Conservation (phyloP, 2,113 vertebrate genomes). For the Riparia riparia region DNA sequence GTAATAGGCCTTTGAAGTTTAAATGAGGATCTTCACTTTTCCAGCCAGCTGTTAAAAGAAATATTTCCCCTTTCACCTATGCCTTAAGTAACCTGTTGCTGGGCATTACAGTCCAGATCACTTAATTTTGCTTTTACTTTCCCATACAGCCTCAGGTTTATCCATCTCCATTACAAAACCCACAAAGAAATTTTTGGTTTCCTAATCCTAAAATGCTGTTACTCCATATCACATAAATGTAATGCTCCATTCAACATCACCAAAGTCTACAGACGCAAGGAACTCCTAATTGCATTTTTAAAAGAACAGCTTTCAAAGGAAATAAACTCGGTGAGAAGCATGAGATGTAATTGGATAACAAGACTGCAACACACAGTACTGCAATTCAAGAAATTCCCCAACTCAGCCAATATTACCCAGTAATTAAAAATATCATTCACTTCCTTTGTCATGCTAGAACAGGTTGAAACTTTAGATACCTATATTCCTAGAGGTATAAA, state of each 20-base stretch:
- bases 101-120: not conserved
- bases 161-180: slow-evolving; percentile 14
- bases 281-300: not conserved
- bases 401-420: not conserved
- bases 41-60: not conserved
- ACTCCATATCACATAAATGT: not conserved
- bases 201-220: not conserved
- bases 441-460: slow-evolving; percentile 19
- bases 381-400: not conserved
- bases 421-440: slow-evolving; percentile 51
- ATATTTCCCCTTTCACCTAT: not conserved
- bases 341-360: not conserved
- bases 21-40: slow-evolving; percentile 11
- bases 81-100: slow-evolving; percentile 3
- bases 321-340: not conserved
- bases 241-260: not conserved
- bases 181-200: slow-evolving; percentile 16
- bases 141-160: slow-evolving; percentile 18
- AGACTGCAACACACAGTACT: not conserved
- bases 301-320: not conserved
- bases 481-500: slow-evolving; percentile 56
- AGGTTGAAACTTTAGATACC: slow-evolving; percentile 57
- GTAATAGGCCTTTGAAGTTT: not conserved
- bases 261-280: not conserved
- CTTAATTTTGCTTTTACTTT: not conserved